Base-by-base conservation (phyloP, 2,888 invertebrate species). In the Chrysotoxum bicinctum region DNA sequence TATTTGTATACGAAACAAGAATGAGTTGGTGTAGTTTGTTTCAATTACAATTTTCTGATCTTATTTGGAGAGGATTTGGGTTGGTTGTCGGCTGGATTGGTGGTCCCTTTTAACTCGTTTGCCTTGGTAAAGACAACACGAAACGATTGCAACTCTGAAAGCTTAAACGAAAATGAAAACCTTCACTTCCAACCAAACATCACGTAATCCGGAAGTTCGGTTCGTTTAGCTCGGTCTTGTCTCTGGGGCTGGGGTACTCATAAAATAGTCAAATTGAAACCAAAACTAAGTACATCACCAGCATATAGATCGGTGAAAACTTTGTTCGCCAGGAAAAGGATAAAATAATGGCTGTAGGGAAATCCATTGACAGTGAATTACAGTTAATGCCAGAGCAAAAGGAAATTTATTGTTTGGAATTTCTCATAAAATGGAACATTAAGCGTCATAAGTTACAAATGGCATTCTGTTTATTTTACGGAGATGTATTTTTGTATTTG, bases 301-400 rank as follows among this genome's bases (percentile, higher is more conserved):
- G 6, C 7, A 14, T 48, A 50, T 16, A 16, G 16, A 16, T 54
- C 7, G 30, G 16, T 54, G 30, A 6, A 16, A 54, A 30, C 10
- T 16, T 14, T 16, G 1, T 10, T 30, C 0, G 1, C 9, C 0
- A 0, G 2, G 32, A 32, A 32, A 16, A 30, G 16, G 10, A 52
- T 16, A 54, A 16, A 30, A 30, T 32, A 54, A 54, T 54, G 30
- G 54, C 26, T 32, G 16, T 16, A 32, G 54, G 54, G 16, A 32
- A 54, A 54, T 54, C 32, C 54, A 32, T 54, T 54, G 54, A 54
- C 54, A 54, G 30, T 54, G 54, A 54, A 10, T 54, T 19, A 54
- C 54, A 19, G 30, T 19, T 32, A 10, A 32, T 32, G 54, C 10
- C 16, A 30, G 10, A 54, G 30, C 16, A 43, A 43, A 10, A 2